These are phyloP conservation scores for Dinothrombium tinctorium DNA, from an alignment of 1,140 invertebrate species.

Conservation along the genomic window DNA sequence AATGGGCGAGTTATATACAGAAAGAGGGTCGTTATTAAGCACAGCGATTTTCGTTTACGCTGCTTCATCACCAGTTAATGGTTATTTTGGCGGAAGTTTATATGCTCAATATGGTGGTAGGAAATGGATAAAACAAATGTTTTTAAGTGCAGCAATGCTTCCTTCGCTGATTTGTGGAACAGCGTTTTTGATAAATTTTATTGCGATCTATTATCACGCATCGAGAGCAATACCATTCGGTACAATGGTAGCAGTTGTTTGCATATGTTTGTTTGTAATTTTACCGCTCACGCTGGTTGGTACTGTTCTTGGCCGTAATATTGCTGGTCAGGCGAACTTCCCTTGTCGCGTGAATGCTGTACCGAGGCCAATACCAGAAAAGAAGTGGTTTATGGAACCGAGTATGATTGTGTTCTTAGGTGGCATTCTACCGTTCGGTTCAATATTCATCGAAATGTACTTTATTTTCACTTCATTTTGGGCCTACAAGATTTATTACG, in stretches of 20 bases:
- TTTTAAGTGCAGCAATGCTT: constrained; percentile 75
- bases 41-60: constrained; percentile 97
- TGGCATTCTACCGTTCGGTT: constrained; percentile 93
- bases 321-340: constrained; percentile 85
- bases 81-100: constrained; percentile 86
- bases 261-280: constrained; percentile 94
- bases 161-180: constrained; percentile 79
- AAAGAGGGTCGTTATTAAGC: constrained; percentile 76
- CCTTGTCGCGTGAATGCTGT: constrained; percentile 97
- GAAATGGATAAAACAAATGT: constrained; percentile 91
- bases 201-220: constrained; percentile 98
- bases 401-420: constrained; percentile 78
- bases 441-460: constrained; percentile 99
- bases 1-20: constrained; percentile 90
- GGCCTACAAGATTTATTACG: constrained; percentile 99
- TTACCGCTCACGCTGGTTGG: constrained; percentile 82
- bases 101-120: constrained; percentile 87
- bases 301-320: constrained; percentile 76
- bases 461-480: constrained; percentile 99
- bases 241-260: constrained; percentile 66
- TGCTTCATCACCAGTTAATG: constrained; percentile 84
- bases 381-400: constrained; percentile 99
- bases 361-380: constrained; percentile 93
- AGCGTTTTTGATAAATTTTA: constrained; percentile 95
- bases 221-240: constrained; percentile 93